Percentiles rank a stretch among this genome's conserved stretches.
These are phyloP conservation scores for Lophochroa leadbeateri DNA, from an alignment of 2,113 vertebrate genomes.

Conservation along the genomic window DNA sequence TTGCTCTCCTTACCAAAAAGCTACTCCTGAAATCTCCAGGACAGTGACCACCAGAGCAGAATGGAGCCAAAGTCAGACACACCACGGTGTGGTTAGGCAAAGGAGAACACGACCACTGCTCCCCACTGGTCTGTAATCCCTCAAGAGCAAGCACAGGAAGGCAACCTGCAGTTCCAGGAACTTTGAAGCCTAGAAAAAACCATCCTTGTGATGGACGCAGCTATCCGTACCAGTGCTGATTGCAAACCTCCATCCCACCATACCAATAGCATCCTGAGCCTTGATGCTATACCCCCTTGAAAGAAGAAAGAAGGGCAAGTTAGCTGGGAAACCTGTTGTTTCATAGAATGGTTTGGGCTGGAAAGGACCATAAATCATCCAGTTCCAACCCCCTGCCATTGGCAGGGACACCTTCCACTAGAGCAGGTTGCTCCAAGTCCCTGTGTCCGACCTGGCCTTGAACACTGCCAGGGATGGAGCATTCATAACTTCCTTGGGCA, in stretches of 20 bases:
- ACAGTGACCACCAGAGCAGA: neutral
- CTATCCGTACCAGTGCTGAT: fast-evolving
- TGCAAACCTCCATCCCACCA: neutral
- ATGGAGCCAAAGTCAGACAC: fast-evolving
- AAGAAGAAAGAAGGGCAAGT: neutral
- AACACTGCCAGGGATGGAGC: too few relatives aligned
- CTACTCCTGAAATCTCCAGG: neutral
- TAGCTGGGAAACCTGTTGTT: neutral
- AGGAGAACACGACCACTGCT: neutral
- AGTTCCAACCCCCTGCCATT: neutral
- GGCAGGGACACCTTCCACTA: neutral
- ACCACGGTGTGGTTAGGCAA: fast-evolving
- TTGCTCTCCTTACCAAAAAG: neutral
- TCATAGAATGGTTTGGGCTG: neutral
- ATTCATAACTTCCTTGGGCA: neutral
- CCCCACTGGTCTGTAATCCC: fast-evolving
- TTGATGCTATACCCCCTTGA: fast-evolving
- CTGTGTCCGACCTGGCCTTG: too few relatives aligned
- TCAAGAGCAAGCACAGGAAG: neutral
- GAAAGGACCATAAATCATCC: neutral
- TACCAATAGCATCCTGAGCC: neutral
- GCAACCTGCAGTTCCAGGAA: neutral
- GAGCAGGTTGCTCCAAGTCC: neutral
- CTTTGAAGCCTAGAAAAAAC: neutral
- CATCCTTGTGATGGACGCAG: neutral